Evolutionary conservation across 1,140 invertebrate species (phyloP).

Genomic region (Zophobas morio): DNA sequence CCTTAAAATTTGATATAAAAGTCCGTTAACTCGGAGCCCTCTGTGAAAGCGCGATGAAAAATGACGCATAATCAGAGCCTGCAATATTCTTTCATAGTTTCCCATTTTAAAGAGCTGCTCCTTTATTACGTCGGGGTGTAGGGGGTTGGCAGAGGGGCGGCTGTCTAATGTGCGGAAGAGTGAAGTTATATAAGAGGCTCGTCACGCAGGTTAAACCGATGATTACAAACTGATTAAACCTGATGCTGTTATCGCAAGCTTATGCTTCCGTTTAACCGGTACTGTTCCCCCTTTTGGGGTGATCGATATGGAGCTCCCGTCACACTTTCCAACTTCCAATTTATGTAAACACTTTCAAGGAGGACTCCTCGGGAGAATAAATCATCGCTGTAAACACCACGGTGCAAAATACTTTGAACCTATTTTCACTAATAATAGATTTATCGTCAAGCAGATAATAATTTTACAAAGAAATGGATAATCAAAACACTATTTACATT

Average conservation of each 20-base stretch:
- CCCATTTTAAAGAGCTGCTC: constrained; percentile 50
- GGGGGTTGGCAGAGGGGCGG: constrained; percentile 18
- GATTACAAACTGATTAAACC: constrained; percentile 63
- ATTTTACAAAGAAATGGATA: no score
- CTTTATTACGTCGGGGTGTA: constrained; percentile 48
- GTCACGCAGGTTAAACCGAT: constrained; percentile 64
- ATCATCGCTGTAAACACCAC: constrained; percentile 38
- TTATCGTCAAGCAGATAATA: no score
- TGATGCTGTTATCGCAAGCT: constrained; percentile 58
- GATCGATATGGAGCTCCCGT: constrained; percentile 30
- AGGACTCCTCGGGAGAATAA: constrained; percentile 16
- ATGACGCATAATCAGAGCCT: constrained; percentile 34
- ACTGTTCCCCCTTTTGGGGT: constrained; percentile 3
- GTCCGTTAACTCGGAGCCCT: constrained; percentile 1
- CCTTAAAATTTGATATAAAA: constrained; percentile 39
- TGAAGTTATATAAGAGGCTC: constrained; percentile 57
- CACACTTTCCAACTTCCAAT: constrained; percentile 42
- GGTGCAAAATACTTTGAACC: not conserved
- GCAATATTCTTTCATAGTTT: constrained; percentile 43
- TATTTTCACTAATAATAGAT: no score
- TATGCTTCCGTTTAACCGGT: constrained; percentile 54
- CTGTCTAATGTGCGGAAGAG: constrained; percentile 58
- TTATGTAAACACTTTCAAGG: constrained; percentile 46
- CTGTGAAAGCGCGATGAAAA: constrained; percentile 5
- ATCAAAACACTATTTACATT: constrained; percentile 1